Conservation (phyloP, 2,797 vertebrate species). For the Enteromius trimaculatus region DNA sequence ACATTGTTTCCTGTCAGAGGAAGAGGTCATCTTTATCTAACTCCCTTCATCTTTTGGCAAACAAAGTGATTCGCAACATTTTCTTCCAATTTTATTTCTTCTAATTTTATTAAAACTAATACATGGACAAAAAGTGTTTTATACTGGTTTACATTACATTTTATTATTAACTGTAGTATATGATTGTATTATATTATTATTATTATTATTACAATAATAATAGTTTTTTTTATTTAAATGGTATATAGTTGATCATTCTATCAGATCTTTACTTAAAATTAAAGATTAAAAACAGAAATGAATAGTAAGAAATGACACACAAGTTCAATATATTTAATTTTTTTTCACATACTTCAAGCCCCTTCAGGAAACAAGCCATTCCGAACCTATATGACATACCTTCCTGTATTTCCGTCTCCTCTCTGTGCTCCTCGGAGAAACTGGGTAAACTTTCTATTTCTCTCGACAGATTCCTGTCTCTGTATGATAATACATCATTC, state of each 20-base stretch:
- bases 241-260: background rate
- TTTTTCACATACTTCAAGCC: background rate
- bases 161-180: no score
- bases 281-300: background rate
- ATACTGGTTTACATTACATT: no score
- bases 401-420: background rate
- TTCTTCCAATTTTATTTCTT: no score
- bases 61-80: background rate
- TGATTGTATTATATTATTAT: no score
- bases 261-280: background rate
- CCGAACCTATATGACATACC: background rate
- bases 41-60: background rate
- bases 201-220: no score
- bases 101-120: background rate
- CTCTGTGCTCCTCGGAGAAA: background rate
- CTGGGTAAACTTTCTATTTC: no score
- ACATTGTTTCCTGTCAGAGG: slow-evolving; percentile 41
- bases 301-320: background rate
- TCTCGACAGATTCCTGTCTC: background rate
- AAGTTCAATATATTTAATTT: background rate
- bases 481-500: background rate
- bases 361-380: background rate
- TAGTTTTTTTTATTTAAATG: no score
- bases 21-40: slow-evolving; percentile 54
- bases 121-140: no score